Evolutionary conservation across 1,140 invertebrate species (phyloP).

Genomic region (Pissodes strobi): DNA sequence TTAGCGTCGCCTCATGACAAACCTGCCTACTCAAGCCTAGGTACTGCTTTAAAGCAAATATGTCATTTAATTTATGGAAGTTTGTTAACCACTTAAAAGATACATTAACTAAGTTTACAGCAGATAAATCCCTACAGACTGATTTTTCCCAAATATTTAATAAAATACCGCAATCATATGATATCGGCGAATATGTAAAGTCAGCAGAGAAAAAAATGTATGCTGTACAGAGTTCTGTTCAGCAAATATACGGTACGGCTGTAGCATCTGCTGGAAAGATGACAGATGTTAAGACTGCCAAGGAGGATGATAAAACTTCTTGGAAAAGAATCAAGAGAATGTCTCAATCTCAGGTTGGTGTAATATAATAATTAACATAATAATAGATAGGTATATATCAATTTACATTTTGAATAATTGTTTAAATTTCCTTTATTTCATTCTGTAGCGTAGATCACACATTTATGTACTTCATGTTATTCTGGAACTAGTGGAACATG

Average conservation of each 20-base stretch:
- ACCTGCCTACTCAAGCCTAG: background rate
- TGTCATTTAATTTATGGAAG: conserved; percentile 23
- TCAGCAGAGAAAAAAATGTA: conserved; percentile 6
- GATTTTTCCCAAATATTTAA: conserved; percentile 13
- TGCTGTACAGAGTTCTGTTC: conserved; percentile 8
- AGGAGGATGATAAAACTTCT: background rate
- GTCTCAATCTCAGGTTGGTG: conserved; percentile 7
- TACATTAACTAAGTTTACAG: background rate
- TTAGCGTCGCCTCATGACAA: background rate
- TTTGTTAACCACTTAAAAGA: conserved; percentile 22
- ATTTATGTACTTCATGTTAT: no score
- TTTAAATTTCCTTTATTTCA: no score
- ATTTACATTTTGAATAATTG: no score
- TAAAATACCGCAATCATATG: conserved; percentile 12
- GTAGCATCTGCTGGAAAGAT: background rate
- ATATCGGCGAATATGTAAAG: conserved; percentile 22
- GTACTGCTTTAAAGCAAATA: conserved; percentile 1
- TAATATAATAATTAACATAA: no score
- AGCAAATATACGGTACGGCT: conserved; percentile 10
- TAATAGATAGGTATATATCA: no score
- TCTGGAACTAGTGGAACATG: no score
- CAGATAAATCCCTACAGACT: conserved; percentile 9
- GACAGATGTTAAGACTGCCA: background rate
- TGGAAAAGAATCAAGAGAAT: conserved; percentile 19
- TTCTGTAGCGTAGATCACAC: no score